These are phyloP conservation scores for Torymus auratus DNA, from an alignment of 2,888 invertebrate species.

Conservation along the genomic window DNA sequence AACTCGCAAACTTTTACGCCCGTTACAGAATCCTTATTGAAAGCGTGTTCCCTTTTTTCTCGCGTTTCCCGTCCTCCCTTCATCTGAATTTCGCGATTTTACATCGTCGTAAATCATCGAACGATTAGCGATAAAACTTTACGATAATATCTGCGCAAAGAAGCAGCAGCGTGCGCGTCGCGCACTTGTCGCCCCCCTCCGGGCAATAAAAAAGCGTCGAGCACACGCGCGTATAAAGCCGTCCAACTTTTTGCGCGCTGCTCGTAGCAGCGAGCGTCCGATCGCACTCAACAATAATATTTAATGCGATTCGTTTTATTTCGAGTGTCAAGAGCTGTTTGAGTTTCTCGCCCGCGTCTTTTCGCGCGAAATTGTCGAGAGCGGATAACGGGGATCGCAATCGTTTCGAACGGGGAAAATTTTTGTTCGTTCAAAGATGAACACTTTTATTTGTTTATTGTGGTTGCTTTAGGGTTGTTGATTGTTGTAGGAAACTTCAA, in stretches of 20 bases:
- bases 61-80: background rate
- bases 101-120: conserved; percentile 50
- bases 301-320: conserved; percentile 28
- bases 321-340: conserved; percentile 7
- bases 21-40: conserved; percentile 32
- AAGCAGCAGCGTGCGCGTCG: background rate
- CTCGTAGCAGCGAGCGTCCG: too few relatives aligned
- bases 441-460: too few relatives aligned
- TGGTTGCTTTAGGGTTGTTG: too few relatives aligned
- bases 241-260: conserved; percentile 3
- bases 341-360: background rate
- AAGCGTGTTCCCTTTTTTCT: background rate
- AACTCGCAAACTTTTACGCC: conserved; percentile 37
- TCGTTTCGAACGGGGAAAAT: background rate
- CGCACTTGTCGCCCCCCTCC: background rate
- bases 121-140: conserved; percentile 56
- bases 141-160: conserved; percentile 39
- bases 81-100: conserved; percentile 44
- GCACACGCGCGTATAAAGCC: background rate
- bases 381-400: background rate
- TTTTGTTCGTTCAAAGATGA: too few relatives aligned
- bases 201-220: conserved; percentile 21
- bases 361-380: background rate
- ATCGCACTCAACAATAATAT: conserved; percentile 13
- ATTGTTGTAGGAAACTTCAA: too few relatives aligned